Evolutionary conservation across 2,113 vertebrate species (phyloP), one percentile per base, ranked within the genome.

Genomic region (Acrocephalus arundinaceus): DNA sequence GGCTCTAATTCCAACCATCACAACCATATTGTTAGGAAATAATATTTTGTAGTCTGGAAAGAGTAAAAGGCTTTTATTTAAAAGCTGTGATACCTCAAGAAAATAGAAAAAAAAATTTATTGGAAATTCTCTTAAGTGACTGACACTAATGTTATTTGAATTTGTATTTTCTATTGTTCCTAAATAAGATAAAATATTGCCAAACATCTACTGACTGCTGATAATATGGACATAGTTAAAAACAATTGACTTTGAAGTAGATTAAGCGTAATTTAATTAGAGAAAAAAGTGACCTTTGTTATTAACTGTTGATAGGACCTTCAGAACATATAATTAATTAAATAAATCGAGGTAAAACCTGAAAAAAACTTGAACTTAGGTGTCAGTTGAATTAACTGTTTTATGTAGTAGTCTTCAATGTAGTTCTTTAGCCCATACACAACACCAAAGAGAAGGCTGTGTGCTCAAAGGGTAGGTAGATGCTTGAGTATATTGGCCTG

Each of bases 141-240:
- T 75, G 35, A 28, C 15, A 30, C 8, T 46, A 72, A 45, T 61
- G 37, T 81, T 84, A 33, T 63, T 84, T 28, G 28, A 43, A 75
- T 41, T 15, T 85, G 4, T 61, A 37, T 81, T 83, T 93, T 70
- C 65, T 86, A 18, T 9, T 84, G 14, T 71, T 67, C 8, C 11
- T 90, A 96, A 93, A 87, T 75, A 89, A 70, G 41, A 59, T 30
- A 10, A 84, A 82, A 76, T 74, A 84, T 79, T 94, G 76, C 49
- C 16, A 77, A 90, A 84, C 52, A 41, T 6, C 6, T 55, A 46
- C 30, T 90, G 74, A 27, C 4, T 27, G 14, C 30, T 87, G 87
- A 84, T 28, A 93, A 70, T 80, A 71, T 19, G 22, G 58, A 23
- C 45, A 79, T 66, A 80, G 91, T 82, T 92, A 87, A 45, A 59